Evolutionary conservation across 2,888 invertebrate genomes (phyloP).

Genomic region (Drosophila glabriapex): DNA sequence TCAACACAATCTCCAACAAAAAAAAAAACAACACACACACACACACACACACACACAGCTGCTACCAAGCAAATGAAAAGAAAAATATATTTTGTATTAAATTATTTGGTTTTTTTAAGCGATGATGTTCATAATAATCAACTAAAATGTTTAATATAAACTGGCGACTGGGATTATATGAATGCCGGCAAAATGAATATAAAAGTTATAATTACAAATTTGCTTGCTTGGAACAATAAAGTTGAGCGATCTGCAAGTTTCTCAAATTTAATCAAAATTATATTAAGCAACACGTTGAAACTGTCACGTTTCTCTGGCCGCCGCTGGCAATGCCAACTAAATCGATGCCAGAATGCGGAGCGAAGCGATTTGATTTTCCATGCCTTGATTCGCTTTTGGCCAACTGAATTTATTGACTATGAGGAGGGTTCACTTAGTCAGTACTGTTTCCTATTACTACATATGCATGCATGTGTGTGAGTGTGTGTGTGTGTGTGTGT

Average conservation of each 20-base stretch:
- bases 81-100: neutral
- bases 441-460: conserved; percentile 2
- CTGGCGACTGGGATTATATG: neutral
- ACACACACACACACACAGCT: neutral
- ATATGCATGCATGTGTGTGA: neutral
- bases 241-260: neutral
- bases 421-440: neutral
- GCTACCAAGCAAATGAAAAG: neutral
- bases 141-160: neutral
- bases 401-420: conserved; percentile 46
- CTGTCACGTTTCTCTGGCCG: neutral
- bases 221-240: neutral
- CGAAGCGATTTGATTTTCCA: neutral
- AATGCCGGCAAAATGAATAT: neutral
- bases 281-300: neutral
- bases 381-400: conserved; percentile 28
- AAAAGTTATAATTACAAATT: neutral
- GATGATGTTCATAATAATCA: neutral
- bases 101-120: neutral
- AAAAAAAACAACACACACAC: neutral
- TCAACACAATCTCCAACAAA: conserved; percentile 10
- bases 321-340: conserved; percentile 22
- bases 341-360: conserved; percentile 9
- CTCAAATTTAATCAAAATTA: neutral
- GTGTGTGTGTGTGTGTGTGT: neutral